Percentiles rank a stretch among this genome's conserved stretches.
phyloP scores from a whole-genome alignment of 2,113 vertebrate species.

The Colaptes auratus region DNA sequence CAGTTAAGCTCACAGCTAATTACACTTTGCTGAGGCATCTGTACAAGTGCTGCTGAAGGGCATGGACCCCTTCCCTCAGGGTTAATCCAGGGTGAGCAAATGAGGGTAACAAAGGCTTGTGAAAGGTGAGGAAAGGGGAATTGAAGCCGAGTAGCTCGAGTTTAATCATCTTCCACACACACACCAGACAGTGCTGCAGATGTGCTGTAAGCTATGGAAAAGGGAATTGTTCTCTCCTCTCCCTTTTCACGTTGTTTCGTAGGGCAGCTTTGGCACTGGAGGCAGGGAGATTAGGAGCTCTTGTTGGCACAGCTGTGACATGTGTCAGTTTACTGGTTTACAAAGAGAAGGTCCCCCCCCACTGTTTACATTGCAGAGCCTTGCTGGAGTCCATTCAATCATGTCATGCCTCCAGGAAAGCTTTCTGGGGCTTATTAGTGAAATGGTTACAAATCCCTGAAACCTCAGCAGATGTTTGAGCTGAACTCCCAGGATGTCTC shows the following conservation, averaged over 20 bases:
- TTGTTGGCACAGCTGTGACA: background rate
- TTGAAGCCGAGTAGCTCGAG: background rate
- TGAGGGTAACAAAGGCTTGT: background rate
- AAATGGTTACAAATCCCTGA: background rate
- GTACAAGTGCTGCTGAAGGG: no score
- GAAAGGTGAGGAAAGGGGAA: background rate
- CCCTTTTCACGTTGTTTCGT: background rate
- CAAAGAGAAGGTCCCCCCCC: background rate
- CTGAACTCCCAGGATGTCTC: background rate
- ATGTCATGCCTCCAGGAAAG: background rate
- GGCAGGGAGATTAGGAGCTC: background rate
- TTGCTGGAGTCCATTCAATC: background rate
- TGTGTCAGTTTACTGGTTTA: background rate
- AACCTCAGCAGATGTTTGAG: background rate
- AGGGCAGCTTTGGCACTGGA: background rate
- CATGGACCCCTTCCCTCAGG: background rate
- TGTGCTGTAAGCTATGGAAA: background rate
- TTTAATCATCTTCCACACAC: background rate
- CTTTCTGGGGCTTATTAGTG: background rate
- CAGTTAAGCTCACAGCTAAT: background rate
- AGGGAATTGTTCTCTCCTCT: background rate
- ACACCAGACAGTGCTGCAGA: background rate
- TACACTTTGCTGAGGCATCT: background rate
- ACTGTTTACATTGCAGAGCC: rapidly evolving
- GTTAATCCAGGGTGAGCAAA: background rate